Evolutionary conservation across 2,113 vertebrate species (phyloP).

Genomic region (Hyperopisus bebe): DNA sequence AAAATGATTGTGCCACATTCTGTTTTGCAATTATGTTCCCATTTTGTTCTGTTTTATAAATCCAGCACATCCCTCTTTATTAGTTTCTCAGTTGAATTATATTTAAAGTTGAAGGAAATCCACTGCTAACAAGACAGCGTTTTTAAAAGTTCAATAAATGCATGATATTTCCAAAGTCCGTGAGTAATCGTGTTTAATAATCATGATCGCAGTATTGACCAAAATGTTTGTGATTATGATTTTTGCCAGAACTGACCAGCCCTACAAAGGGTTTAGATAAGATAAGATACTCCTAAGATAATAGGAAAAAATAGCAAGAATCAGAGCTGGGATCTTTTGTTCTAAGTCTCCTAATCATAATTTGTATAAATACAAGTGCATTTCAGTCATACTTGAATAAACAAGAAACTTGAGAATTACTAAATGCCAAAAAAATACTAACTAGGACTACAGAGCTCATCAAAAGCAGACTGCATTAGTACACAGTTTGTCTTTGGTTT

Average conservation of each 20-base stretch:
- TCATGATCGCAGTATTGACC: neutral
- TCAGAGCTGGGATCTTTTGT: neutral
- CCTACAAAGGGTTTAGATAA: neutral
- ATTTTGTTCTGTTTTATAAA: neutral
- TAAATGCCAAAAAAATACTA: neutral
- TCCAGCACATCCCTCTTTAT: neutral
- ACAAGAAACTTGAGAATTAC: neutral
- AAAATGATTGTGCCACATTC: neutral
- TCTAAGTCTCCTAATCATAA: neutral
- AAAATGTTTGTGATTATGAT: neutral
- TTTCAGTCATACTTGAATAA: neutral
- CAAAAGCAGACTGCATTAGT: neutral
- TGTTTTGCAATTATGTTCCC: neutral
- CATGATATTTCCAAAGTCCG: neutral
- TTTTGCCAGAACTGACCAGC: neutral
- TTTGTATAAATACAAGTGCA: neutral
- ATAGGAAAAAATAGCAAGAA: neutral
- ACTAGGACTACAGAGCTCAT: neutral
- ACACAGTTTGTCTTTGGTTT: neutral
- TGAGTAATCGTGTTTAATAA: neutral
- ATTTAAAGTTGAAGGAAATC: neutral
- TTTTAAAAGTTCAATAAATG: neutral
- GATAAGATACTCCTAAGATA: neutral
- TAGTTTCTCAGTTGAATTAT: neutral
- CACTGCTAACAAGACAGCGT: neutral